Evolutionary conservation across 1,140 invertebrate species (phyloP).

Genomic region (Ceratina calcarata): DNA sequence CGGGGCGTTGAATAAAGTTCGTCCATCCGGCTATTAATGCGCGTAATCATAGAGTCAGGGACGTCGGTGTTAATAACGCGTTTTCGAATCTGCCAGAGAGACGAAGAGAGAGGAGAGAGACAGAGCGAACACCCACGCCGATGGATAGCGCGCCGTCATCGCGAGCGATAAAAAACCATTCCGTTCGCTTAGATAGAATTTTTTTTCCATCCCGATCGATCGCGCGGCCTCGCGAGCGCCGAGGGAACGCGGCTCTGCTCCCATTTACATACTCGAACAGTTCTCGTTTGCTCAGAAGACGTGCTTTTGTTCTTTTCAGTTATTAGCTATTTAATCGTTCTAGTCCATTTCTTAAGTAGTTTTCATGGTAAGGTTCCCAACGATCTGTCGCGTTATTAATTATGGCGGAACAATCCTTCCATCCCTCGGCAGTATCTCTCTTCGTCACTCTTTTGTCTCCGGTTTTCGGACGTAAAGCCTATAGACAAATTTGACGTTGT

Average conservation of each 20-base stretch:
- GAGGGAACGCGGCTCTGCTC: conserved; percentile 20
- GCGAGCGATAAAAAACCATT: conserved; percentile 9
- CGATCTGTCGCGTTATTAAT: too few species aligned
- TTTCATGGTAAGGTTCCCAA: too few species aligned
- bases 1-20: conserved; percentile 73
- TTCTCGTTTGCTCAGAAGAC: too few species aligned
- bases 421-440: background rate
- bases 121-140: conserved; percentile 73
- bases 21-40: conserved; percentile 77
- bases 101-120: too few species aligned
- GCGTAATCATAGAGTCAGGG: conserved; percentile 79
- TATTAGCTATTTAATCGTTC: too few species aligned
- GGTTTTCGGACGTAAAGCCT: too few species aligned
- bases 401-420: too few species aligned
- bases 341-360: too few species aligned
- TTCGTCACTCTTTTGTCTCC: too few species aligned
- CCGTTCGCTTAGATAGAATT: conserved; percentile 14
- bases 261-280: conserved; percentile 1
- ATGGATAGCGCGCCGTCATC: conserved; percentile 65
- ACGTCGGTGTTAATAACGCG: conserved; percentile 79
- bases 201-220: conserved; percentile 37
- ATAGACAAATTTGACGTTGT: too few species aligned
- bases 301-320: too few species aligned
- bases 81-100: conserved; percentile 74
- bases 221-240: conserved; percentile 3